Percentiles rank a stretch among this genome's conserved stretches.
phyloP scores from a whole-genome alignment of 2,113 vertebrate genomes.

The Hemibagrus wyckioides region DNA sequence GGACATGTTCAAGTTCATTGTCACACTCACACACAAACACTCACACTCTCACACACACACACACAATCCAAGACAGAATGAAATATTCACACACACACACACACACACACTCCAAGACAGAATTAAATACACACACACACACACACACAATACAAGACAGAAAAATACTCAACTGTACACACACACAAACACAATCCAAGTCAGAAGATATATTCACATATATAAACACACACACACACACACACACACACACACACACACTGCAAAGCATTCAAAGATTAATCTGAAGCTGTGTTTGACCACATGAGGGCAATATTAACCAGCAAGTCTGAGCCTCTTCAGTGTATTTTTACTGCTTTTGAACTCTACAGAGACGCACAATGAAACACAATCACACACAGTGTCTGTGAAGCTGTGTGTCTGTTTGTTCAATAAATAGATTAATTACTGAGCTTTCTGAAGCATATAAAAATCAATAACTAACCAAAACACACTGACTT shows the following conservation, averaged over 20 bases:
- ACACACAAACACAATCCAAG: no score
- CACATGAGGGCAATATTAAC: slow-evolving; percentile 55
- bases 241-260: no score
- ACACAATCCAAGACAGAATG: neutral
- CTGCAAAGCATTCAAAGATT: no score
- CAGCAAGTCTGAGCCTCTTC: slow-evolving; percentile 9
- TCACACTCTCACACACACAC: neutral
- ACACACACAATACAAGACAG: no score
- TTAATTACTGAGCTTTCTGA: slow-evolving; percentile 34
- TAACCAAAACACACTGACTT: slow-evolving; percentile 36
- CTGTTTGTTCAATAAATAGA: slow-evolving; percentile 46
- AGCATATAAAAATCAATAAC: neutral
- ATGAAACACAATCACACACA: no score
- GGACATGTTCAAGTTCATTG: neutral
- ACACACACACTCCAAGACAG: no score
- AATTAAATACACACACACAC: no score
- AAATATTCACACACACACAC: neutral
- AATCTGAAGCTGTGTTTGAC: neutral
- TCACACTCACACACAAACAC: neutral
- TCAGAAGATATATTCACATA: no score
- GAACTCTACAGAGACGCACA: neutral
- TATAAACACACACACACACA: no score
- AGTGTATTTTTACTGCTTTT: neutral
- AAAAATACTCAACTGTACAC: no score
- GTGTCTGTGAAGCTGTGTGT: slow-evolving; percentile 52